Evolutionary conservation across 2,888 invertebrate species (phyloP), one percentile per base, ranked within the genome.

Genomic region (Mythimna impura): DNA sequence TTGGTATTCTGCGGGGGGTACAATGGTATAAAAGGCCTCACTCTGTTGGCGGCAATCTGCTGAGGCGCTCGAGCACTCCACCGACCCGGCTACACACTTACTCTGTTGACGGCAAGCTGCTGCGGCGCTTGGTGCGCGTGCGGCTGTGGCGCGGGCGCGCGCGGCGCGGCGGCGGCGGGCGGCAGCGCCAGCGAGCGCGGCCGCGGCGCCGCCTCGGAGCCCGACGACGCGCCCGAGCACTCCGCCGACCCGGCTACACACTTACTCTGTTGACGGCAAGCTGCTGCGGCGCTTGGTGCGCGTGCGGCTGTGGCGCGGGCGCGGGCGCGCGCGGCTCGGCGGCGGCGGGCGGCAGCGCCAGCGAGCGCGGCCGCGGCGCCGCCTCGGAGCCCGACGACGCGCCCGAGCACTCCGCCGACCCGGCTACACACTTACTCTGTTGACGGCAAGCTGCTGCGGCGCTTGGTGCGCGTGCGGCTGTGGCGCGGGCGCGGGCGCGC

Each of bases 321-420:
- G 64, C n/a, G 62, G 20, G 40, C 9, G 78, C 50, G 72, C n/a
- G 62, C n/a, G n/a, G 66, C 36, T 71, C 55, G 71, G 78, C 20
- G 75, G 71, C 65, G 74, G 76, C 71, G 86, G 85, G 74, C 40
- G 66, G 60, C 73, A 94, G 93, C 75, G 93, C 91, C 71, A 95
- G 93, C 76, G 94, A 92, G 89, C 94, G 92, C 83, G 96, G 96
- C 2, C 95, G 91, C 86, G 95, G 82, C 87, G 94, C 94, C 78
- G 94, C 94, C 90, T 95, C 95, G 34, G 93, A 93, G 81, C 93
- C 92, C 40, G 93, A 93, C 30, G 93, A 93, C 20, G 90, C 89
- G 82, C 89, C 92, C 77, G 94, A 93, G 87, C 91, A 93, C 88
- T 91, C 92, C 70, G 96, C 96, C 68, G 96, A 94, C 9, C 96